A percentile compares a stretch with the other conserved stretches of the same genome.
phyloP scores from a whole-genome alignment of 2,797 vertebrate genomes.

The Peromyscus attwateri region DNA sequence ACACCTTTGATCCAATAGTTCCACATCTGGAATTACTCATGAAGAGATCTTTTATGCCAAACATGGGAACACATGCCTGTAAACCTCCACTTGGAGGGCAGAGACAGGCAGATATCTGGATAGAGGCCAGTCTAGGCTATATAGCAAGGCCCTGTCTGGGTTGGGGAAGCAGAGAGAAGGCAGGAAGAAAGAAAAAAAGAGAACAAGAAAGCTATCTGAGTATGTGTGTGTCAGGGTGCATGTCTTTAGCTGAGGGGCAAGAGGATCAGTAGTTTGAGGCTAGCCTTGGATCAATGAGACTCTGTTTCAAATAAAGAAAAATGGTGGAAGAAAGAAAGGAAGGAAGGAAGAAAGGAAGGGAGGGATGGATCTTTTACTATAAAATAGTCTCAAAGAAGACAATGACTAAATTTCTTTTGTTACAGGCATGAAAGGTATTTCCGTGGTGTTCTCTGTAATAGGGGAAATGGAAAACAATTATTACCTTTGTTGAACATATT shows the following conservation, averaged over 20 bases:
- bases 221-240: neutral
- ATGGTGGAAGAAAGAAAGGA: neutral
- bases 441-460: neutral
- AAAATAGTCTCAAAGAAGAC: constrained; percentile 21
- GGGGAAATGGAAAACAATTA: neutral
- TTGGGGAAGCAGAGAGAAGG: neutral
- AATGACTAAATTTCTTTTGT: constrained; percentile 53
- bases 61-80: neutral
- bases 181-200: neutral
- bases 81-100: neutral
- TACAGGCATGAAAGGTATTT: neutral
- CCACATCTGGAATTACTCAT: neutral
- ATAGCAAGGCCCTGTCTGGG: neutral
- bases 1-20: neutral
- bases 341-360: neutral
- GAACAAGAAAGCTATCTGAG: neutral
- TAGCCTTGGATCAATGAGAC: neutral
- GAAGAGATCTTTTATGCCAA: neutral
- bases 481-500: constrained; percentile 25
- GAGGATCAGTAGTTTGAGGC: neutral
- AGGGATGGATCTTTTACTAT: neutral
- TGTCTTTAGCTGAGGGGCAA: neutral
- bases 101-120: neutral
- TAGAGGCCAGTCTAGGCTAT: neutral
- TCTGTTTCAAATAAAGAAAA: neutral